Evolutionary conservation across 2,888 invertebrate genomes (phyloP).

Genomic region (Onchidella celtica): DNA sequence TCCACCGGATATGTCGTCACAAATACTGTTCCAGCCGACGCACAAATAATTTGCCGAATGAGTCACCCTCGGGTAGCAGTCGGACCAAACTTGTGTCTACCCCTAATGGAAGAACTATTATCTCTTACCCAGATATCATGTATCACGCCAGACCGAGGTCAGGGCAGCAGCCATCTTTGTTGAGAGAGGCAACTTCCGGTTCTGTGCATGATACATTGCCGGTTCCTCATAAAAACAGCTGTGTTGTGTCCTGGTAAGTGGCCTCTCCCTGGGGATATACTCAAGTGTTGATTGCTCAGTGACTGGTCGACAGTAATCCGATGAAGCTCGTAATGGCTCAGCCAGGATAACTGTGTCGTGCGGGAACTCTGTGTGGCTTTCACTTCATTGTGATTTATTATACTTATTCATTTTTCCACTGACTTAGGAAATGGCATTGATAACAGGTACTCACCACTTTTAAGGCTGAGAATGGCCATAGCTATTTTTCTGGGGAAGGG

Average conservation of each 20-base stretch:
- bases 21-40: slow-evolving; percentile 54
- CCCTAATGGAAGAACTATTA: slow-evolving; percentile 11
- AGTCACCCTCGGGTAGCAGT: not conserved
- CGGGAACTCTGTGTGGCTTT: too few relatives aligned
- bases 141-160: not conserved
- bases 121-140: slow-evolving; percentile 44
- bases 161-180: not conserved
- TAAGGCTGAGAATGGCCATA: too few relatives aligned
- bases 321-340: too few relatives aligned
- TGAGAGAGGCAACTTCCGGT: not conserved
- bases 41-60: slow-evolving; percentile 12
- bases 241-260: not conserved
- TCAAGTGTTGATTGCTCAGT: too few relatives aligned
- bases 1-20: slow-evolving; percentile 55
- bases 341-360: too few relatives aligned
- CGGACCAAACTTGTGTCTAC: not conserved
- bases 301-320: too few relatives aligned
- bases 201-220: not conserved
- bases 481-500: too few relatives aligned
- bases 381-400: too few relatives aligned
- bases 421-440: too few relatives aligned
- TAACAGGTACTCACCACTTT: too few relatives aligned
- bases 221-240: not conserved
- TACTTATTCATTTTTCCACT: too few relatives aligned
- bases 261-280: too few relatives aligned